These are phyloP conservation scores for Jacana jacana DNA, from an alignment of 2,113 vertebrate species.

Conservation along the genomic window DNA sequence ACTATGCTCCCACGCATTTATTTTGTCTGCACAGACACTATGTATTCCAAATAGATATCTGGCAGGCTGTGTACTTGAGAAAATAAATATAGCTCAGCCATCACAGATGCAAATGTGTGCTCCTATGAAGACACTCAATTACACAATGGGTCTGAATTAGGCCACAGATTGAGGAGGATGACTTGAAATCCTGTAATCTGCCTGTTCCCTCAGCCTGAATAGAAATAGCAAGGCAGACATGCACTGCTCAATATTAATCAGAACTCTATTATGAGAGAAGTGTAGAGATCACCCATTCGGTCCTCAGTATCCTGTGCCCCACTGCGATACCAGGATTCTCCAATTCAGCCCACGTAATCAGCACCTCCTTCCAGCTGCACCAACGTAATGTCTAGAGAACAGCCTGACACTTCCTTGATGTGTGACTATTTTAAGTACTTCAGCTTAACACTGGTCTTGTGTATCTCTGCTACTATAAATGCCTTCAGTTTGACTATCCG, in stretches of 20 bases:
- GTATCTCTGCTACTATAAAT: not conserved
- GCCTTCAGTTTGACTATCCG: not conserved
- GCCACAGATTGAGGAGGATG: not conserved
- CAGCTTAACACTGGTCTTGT: not conserved
- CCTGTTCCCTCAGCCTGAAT: not conserved
- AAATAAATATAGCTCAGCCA: conserved; percentile 5
- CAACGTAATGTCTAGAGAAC: not conserved
- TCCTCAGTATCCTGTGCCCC: not conserved
- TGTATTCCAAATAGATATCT: not conserved
- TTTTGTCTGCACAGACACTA: not conserved
- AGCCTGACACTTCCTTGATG: not conserved
- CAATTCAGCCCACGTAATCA: not conserved
- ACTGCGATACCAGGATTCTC: not conserved
- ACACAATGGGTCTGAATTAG: not conserved
- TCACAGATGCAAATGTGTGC: not conserved
- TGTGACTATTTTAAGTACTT: not conserved
- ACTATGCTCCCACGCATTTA: not conserved
- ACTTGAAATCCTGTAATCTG: not conserved
- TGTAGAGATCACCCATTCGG: not conserved
- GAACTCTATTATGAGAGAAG: not conserved
- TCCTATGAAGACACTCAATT: not conserved
- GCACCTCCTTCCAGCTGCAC: not conserved
- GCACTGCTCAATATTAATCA: not conserved
- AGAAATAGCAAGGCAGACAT: not conserved
- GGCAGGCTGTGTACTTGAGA: not conserved